Conservation (phyloP, 2,888 invertebrate species). For the Drosophila aldrichi region DNA sequence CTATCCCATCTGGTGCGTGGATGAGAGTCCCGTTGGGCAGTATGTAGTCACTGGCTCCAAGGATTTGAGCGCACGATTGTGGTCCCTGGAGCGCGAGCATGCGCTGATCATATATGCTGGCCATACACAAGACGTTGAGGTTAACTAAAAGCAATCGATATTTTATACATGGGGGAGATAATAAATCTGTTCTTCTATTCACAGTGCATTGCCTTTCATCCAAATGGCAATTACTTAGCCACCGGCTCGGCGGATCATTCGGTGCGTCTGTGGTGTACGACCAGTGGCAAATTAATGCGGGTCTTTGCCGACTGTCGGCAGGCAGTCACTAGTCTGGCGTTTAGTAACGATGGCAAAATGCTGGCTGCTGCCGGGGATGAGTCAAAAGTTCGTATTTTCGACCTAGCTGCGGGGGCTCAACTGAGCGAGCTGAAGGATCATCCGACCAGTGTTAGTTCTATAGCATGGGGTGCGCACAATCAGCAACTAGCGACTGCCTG, state of each 20-base stretch:
- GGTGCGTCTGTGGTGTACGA: conserved; percentile 94
- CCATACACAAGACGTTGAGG: conserved; percentile 95
- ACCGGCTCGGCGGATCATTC: conserved; percentile 96
- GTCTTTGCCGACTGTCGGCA: conserved; percentile 92
- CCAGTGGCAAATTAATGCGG: conserved; percentile 92
- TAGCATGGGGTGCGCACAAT: conserved; percentile 88
- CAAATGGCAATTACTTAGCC: conserved; percentile 95
- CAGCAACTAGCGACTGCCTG: conserved; percentile 89
- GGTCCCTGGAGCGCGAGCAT: conserved; percentile 92
- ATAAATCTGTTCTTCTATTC: background rate
- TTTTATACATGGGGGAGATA: conserved; percentile 31
- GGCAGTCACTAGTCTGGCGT: conserved; percentile 91
- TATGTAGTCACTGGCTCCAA: conserved; percentile 96
- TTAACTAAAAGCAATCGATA: conserved; percentile 84
- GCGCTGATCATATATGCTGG: conserved; percentile 94
- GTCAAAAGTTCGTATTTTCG: conserved; percentile 88
- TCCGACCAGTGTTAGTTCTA: conserved; percentile 86
- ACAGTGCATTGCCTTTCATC: conserved; percentile 91
- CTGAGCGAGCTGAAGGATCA: conserved; percentile 88
- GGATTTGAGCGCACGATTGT: conserved; percentile 94
- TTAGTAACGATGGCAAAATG: conserved; percentile 93
- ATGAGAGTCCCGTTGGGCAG: conserved; percentile 89
- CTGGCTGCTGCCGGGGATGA: conserved; percentile 93
- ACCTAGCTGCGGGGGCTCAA: conserved; percentile 88
- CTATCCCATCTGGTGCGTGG: conserved; percentile 95